phyloP scores from a whole-genome alignment of 64 coral and sea anemone species.

The Platygyra sinensis region DNA sequence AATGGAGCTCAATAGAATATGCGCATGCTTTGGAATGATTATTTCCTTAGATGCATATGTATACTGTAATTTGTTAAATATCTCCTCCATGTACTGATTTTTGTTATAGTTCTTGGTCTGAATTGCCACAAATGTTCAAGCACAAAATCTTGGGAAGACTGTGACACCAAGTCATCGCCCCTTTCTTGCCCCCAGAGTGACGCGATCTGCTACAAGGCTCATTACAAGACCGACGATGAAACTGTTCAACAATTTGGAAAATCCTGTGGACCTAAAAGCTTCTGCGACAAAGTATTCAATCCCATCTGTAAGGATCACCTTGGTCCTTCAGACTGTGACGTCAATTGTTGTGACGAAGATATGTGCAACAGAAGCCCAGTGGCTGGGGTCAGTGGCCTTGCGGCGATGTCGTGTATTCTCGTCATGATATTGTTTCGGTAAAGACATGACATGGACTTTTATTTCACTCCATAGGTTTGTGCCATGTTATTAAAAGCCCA shows the following conservation, averaged over 20 bases:
- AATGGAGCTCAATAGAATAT: no score
- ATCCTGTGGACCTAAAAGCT: background rate
- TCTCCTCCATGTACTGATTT: background rate
- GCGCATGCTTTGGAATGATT: no score
- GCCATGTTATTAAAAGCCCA: no score
- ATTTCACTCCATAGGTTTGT: background rate
- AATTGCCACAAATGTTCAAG: slow-evolving; percentile 2
- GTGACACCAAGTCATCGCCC: background rate
- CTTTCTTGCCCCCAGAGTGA: background rate
- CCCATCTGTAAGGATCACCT: background rate
- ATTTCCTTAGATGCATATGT: no score
- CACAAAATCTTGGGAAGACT: slow-evolving; percentile 13
- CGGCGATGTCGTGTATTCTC: background rate
- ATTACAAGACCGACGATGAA: background rate
- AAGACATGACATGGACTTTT: background rate
- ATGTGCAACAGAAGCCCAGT: slow-evolving; percentile 9
- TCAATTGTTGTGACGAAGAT: slow-evolving; percentile 1
- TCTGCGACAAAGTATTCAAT: background rate
- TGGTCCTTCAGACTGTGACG: background rate
- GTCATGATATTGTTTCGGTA: background rate
- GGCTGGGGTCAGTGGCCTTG: background rate
- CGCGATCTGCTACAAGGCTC: background rate
- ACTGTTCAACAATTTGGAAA: background rate
- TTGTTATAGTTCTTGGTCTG: background rate
- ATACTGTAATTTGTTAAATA: no score